Evolutionary conservation across 2,113 vertebrate genomes (phyloP).

Genomic region (Nyctereutes procyonoides): DNA sequence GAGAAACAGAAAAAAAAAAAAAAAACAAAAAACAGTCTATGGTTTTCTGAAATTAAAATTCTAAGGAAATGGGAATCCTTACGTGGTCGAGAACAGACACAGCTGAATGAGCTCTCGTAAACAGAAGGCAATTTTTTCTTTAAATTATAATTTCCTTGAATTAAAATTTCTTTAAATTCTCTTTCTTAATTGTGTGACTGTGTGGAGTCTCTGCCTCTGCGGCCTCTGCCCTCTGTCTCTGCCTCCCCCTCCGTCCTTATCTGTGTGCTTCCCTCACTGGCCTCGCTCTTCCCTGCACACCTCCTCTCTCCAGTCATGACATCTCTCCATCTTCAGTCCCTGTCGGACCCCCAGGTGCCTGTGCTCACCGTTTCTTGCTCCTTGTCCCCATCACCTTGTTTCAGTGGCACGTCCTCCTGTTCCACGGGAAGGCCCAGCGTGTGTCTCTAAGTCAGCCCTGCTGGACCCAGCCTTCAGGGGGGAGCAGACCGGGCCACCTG

Average conservation of each 20-base stretch:
- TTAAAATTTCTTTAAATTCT: background rate
- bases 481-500: conserved; percentile 52
- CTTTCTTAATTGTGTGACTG: background rate
- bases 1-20: background rate
- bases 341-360: background rate
- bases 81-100: background rate
- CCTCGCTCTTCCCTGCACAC: background rate
- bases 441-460: conserved; percentile 50
- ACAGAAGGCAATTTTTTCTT: background rate
- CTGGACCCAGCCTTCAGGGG: conserved; percentile 51
- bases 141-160: background rate
- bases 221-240: background rate
- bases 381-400: conserved; percentile 57
- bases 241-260: background rate
- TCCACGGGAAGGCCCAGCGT: conserved; percentile 58
- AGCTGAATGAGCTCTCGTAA: background rate
- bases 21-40: background rate
- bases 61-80: background rate
- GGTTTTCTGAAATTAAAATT: conserved; percentile 20
- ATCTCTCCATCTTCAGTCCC: background rate
- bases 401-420: conserved; percentile 48
- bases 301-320: background rate
- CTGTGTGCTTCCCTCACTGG: background rate
- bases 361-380: conserved; percentile 35
- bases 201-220: background rate